Percentiles rank a stretch among this genome's conserved stretches.
phyloP scores from a whole-genome alignment of 2,888 invertebrate genomes.

The Amaurobius ferox region DNA sequence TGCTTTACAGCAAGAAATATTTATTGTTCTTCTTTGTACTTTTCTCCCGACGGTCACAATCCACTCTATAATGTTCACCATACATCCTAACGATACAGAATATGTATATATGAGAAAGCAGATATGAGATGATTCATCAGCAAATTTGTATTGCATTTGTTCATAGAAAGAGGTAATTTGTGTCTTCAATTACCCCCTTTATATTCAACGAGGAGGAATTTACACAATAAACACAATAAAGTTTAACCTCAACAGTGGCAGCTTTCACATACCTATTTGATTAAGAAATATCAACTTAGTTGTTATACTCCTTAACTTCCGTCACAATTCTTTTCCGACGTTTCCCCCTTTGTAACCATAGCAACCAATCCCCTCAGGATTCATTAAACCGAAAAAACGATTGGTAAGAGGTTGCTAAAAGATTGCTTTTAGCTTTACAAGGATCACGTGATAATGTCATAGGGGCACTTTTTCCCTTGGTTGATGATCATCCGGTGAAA shows the following conservation, averaged over 20 bases:
- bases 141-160: no score
- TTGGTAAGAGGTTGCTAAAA: neutral
- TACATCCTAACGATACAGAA: no score
- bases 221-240: neutral
- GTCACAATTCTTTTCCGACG: neutral
- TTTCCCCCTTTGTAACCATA: neutral
- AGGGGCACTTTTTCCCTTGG: neutral
- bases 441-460: neutral
- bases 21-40: no score
- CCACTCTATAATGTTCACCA: no score
- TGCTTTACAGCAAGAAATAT: no score
- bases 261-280: neutral
- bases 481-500: neutral
- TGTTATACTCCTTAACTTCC: slow-evolving; percentile 3
- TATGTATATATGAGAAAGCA: no score
- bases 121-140: no score
- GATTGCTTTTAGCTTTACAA: slow-evolving; percentile 7
- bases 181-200: no score
- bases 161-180: no score
- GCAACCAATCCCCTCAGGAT: neutral
- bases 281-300: slow-evolving; percentile 9
- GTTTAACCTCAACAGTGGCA: neutral
- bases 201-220: no score
- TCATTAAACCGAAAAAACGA: neutral
- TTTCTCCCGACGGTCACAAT: no score